A percentile compares a stretch with the other conserved stretches of the same genome.
Evolutionary conservation across 2,797 vertebrate species (phyloP).

Genomic region (Eurystomus glaucurus): DNA sequence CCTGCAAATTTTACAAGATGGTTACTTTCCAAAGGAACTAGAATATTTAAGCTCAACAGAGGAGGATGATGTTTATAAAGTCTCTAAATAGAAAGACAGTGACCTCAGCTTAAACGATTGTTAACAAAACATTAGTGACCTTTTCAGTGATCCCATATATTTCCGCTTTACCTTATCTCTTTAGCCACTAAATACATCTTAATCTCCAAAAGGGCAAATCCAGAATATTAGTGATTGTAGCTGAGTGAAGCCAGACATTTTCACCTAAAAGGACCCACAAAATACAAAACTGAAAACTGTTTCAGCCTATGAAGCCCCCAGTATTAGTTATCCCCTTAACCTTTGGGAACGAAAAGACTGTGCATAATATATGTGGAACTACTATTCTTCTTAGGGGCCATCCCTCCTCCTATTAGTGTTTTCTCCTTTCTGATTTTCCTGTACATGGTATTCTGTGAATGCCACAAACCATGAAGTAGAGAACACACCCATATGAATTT

Average conservation of each 20-base stretch:
- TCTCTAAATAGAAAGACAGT: not conserved
- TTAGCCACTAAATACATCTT: not conserved
- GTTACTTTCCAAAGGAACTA: not conserved
- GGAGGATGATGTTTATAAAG: not conserved
- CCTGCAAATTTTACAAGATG: not conserved
- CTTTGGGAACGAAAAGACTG: not conserved
- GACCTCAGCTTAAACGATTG: not conserved
- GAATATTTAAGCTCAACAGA: not conserved
- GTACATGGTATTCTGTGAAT: not conserved
- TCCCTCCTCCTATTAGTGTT: not conserved
- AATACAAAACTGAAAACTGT: not conserved
- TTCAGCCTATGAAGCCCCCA: not conserved
- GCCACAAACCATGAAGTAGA: not conserved
- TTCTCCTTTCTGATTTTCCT: not conserved
- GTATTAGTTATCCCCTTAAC: not conserved
- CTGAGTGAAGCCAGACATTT: not conserved
- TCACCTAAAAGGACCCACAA: not conserved
- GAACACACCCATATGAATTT: not conserved
- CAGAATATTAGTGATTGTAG: not conserved
- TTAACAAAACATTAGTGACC: not conserved
- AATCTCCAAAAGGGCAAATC: not conserved
- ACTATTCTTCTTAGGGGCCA: not conserved
- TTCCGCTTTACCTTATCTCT: not conserved
- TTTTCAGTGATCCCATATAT: not conserved
- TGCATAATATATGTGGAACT: not conserved